Base-by-base conservation (phyloP, 2,113 vertebrate species). In the Thunnus maccoyii region DNA sequence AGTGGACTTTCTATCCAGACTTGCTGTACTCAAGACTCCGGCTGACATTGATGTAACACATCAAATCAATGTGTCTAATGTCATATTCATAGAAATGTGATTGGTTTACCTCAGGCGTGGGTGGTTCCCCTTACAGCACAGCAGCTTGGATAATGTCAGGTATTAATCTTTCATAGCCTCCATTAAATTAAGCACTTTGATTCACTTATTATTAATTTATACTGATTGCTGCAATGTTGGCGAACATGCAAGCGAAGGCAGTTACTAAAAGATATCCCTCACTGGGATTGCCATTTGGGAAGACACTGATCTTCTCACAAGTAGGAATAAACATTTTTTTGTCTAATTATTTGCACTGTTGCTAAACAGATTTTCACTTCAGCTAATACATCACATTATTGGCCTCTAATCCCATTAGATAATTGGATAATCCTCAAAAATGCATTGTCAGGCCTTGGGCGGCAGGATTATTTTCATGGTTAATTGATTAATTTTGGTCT, bases 151-250 rank as follows among this genome's bases (percentile, higher is more conserved):
- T 92, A 93, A 93, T 93, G 93, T 93, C 93, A 94, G 71, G 66
- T 91, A 94, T 94, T 90, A 94, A 94, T 94, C 82, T 93, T 94
- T 94, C 82, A 94, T 93, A 71, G 84, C 82, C 85, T 66, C 87
- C 85, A 88, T 93, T 91, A 92, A 94, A 90, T 92, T 91, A 90
- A 87, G 84, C 91, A 89, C 92, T 93, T 94, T 93, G 91, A 93
- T 93, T 93, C 68, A 83, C 91, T 86, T 88, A 93, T 94, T 91
- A 94, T 93, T 94, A 94, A 94, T 94, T 92, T 82, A 93, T 85
- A 86, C 79, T 84, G 89, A 93, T 91, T 80, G 90, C 86, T 86
- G 83, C 91, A 83, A 85, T 89, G 87, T 91, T 87, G 87, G 72
- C 25, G 63, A 89, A 87, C 87, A 84, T 20, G 87, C 76, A 66